Evolutionary conservation across 2,888 invertebrate genomes (phyloP), one percentile per base, ranked within the genome.

Genomic region (Drosophila robusta): DNA sequence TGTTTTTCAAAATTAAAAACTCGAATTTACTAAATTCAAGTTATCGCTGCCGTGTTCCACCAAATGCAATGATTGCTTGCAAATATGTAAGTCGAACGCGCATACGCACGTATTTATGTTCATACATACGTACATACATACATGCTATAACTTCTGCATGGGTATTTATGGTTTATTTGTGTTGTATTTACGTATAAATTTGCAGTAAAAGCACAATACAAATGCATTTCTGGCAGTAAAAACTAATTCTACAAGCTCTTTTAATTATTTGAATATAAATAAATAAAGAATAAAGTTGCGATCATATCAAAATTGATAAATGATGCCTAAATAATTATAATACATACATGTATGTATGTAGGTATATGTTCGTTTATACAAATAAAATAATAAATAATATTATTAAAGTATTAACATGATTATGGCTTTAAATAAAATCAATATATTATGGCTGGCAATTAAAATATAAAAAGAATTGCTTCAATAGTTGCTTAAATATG

Each of bases 51-150:
- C 9, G 46, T 22, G 26, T n/a, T 39, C 16, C 24, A 22, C 11
- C n/a, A 38, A 56, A 39, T 46, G 60, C 52, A 61, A 75, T 75
- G 75, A 39, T 63, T 60, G 49, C 41, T 12, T 72, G 7, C 49
- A 75, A 66, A 70, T 32, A 62, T 65, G 76, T 83, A 87, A 86
- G 83, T 82, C 58, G 46, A 50, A 52, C 50, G 81, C 80, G 81
- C 84, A 87, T 46, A 60, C 61, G 46, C 58, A 46, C 22, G 34
- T 34, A 18, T 36, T 41, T 29, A 57, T 49, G 14, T 26, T 29
- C 26, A 14, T 39, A 39, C 0, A 22, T 8, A 38, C 26, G 8
- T n/a, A 8, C 14, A 39, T 44, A 29, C 5, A 42, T 41, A 14
- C 29, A 22, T 16, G 9, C 18, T 18, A 1, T 18, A 18, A 18